Percentiles rank a stretch among this genome's conserved stretches.
phyloP scores from a whole-genome alignment of 1,140 invertebrate genomes.

The Euura lappo region DNA sequence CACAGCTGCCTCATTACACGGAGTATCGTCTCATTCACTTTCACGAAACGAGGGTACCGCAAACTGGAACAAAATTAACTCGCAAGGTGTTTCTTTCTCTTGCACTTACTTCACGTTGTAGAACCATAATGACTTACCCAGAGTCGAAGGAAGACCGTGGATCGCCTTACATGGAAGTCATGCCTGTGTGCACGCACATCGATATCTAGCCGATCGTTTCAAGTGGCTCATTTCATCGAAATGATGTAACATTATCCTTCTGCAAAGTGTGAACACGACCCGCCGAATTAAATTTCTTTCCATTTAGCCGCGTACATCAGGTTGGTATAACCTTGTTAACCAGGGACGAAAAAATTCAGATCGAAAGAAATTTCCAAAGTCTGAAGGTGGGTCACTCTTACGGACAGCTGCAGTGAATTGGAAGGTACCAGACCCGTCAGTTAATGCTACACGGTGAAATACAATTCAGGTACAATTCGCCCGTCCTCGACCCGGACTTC shows the following conservation, averaged over 20 bases:
- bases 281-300: not conserved
- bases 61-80: not conserved
- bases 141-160: not conserved
- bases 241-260: not conserved
- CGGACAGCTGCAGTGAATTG: too few relatives aligned
- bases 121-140: not conserved
- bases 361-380: too few relatives aligned
- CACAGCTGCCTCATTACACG: too few relatives aligned
- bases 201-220: not conserved
- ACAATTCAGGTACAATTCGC: too few relatives aligned
- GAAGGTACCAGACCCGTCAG: too few relatives aligned
- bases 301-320: too few relatives aligned
- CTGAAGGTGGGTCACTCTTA: too few relatives aligned
- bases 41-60: not conserved
- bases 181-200: not conserved
- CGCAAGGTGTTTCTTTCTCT: not conserved
- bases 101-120: not conserved
- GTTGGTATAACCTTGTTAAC: too few relatives aligned
- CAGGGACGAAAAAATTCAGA: too few relatives aligned
- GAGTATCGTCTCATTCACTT: too few relatives aligned
- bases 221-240: not conserved
- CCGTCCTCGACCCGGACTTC: too few relatives aligned
- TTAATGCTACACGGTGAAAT: too few relatives aligned
- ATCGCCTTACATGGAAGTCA: not conserved
- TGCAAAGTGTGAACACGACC: not conserved